Base-by-base conservation (phyloP, 2,888 invertebrate species). In the Athalia rosae region DNA sequence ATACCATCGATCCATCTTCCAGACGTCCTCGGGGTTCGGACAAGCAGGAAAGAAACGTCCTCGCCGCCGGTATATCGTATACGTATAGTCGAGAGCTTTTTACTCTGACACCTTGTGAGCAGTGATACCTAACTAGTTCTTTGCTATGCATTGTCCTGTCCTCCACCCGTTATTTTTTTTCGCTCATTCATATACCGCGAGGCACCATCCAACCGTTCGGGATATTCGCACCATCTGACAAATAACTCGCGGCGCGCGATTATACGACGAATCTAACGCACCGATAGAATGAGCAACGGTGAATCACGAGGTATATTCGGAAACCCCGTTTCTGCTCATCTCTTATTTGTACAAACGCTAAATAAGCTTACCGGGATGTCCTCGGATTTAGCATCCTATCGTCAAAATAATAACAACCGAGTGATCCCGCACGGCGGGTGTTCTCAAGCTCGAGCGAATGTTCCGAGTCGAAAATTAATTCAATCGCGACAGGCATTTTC, bases 1-100 rank as follows among this genome's bases (percentile, higher is more conserved):
- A 50, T 71, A 67, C 77, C 77, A 77, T 69, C 77, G 77, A 77
- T 77, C 77, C 77, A 77, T 77, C 77, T 77, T 77, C 59, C 59
- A 28, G 69, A 67, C 77, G 61, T 69, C 66, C 61, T 41, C 59
- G 59, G 41, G 58, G 47, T 59, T 53, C 77, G 61, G 77, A 77
- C 77, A 77, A 61, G 69, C 77, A 69, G 67, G 67, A 77, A 61
- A 77, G 77, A 77, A 77, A 77, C 77, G 77, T 77, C 67, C 67
- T 58, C 7, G 48, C 58, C 15, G 58, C 56, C 71, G 71, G 71
- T 71, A 28, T 28, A 28, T 28, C 28, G 28, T 28, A 28, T 48
- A n/a, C n/a, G n/a, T n/a, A 61, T 61, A 77, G 59, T 66, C 69
- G 69, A 77, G 77, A 77, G 69, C 69, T 77, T 77, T 71, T 77